Percentiles rank a stretch among this genome's conserved stretches.
Conservation (phyloP, 2,888 invertebrate species). For the Scaptomyza polygonia region DNA sequence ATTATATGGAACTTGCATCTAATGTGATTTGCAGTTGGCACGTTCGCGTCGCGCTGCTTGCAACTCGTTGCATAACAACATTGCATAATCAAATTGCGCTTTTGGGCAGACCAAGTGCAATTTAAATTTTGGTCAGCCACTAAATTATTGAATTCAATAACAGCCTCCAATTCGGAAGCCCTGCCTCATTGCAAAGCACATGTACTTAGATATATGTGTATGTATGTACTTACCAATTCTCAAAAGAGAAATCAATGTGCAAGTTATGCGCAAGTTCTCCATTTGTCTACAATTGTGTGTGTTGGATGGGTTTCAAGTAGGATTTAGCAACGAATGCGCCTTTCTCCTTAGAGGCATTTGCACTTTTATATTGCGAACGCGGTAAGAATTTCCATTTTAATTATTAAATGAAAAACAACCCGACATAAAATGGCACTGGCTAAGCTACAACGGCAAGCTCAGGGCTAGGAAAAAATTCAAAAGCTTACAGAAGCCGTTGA, state of each 20-base stretch:
- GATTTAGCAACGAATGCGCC: conserved; percentile 53
- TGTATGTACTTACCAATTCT: conserved; percentile 39
- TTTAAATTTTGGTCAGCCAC: conserved; percentile 71
- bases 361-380: conserved; percentile 71
- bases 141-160: conserved; percentile 80
- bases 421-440: conserved; percentile 68
- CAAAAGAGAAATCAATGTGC: conserved; percentile 75
- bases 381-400: conserved; percentile 78
- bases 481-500: conserved; percentile 67
- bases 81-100: conserved; percentile 77
- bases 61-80: conserved; percentile 53
- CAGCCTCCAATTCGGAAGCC: conserved; percentile 45
- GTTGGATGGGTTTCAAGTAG: conserved; percentile 5
- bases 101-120: conserved; percentile 69
- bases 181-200: conserved; percentile 17
- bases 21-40: conserved; percentile 78
- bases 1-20: conserved; percentile 70
- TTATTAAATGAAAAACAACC: conserved; percentile 76
- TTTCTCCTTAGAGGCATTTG: conserved; percentile 73
- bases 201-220: neutral
- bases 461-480: conserved; percentile 70
- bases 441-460: conserved; percentile 41
- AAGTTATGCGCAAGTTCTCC: conserved; percentile 72
- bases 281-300: conserved; percentile 31
- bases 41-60: conserved; percentile 40